phyloP scores from a whole-genome alignment of 1,140 invertebrate genomes.

The Dendroctonus valens region DNA sequence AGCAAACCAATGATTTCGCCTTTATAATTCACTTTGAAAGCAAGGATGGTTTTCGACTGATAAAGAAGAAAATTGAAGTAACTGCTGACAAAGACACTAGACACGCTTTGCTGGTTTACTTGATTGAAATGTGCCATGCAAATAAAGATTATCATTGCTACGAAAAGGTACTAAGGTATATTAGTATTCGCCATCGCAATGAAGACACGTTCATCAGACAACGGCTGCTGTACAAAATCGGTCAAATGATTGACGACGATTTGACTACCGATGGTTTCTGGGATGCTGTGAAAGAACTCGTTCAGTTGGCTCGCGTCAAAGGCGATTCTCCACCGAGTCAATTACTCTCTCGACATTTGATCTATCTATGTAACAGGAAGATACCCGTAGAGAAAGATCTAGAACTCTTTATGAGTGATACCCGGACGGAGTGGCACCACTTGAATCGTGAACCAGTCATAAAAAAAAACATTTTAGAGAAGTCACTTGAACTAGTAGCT shows the following conservation, averaged over 20 bases:
- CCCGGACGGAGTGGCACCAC: not conserved
- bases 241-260: conserved; percentile 5
- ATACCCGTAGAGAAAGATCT: conserved; percentile 4
- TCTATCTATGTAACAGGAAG: conserved; percentile 9
- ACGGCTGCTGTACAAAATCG: not conserved
- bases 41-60: conserved; percentile 5
- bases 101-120: not conserved
- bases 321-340: not conserved
- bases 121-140: conserved; percentile 9
- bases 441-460: conserved; percentile 8
- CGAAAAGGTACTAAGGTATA: conserved; percentile 25
- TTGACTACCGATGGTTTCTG: conserved; percentile 4
- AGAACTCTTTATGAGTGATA: conserved; percentile 8
- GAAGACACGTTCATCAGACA: conserved; percentile 1
- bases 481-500: not conserved
- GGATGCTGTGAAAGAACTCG: conserved; percentile 17
- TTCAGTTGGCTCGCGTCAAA: conserved; percentile 9
- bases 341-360: conserved; percentile 4
- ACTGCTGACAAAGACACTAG: conserved; percentile 2
- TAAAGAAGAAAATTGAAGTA: conserved; percentile 21
- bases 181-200: conserved; percentile 21
- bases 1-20: not conserved
- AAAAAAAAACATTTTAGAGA: not conserved
- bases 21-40: conserved; percentile 2
- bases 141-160: conserved; percentile 20